Base-by-base conservation (phyloP, 64 coral and sea anemone species). In the Actinia equina region DNA sequence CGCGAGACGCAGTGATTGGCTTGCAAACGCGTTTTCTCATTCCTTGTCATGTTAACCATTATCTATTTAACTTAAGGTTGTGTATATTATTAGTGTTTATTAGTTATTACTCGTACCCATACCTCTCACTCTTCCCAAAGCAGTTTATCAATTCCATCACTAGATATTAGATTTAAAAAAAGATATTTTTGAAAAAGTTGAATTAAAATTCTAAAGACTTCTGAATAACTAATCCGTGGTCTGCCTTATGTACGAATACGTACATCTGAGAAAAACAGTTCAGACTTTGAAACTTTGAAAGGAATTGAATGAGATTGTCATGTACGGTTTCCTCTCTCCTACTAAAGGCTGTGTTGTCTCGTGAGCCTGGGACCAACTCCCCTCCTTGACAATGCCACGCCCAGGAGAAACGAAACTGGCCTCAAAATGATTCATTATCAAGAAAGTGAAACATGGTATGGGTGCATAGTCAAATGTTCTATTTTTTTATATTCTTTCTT, bases 401-500 rank as follows among this genome's bases (percentile, higher is more conserved):
- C n/a, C 13, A 65, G 5, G 13, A 26, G 12, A 11, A 74, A 15
- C 1, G 23, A 41, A 14, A 74, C 3, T 74, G 26, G 23, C 7
- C 26, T 10, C 27, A 74, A 12, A 74, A 11, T 42, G 9, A 42
- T 41, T 30, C n/a, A 30, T 11, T 14, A 74, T 9, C 10, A 74
- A 41, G 22, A 41, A 9, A 41, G 13, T 0, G 69, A 42, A 52
- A 81, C 13, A 81, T 6, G 78, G 49, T 52, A 81, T 81, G 78
- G 78, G 78, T 52, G 42, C 49, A n/a, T 49, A 81, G 3, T 52
- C 16, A 81, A 81, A 81, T 81, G 78, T 20, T 81, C 78, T 81
- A 81, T 81, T 81, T 79, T 65, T 81, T 81, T 81, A 81, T 51
- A 52, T 81, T 30, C 25, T 74, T 41, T 74, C 8, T 74, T 74